A percentile compares a stretch with the other conserved stretches of the same genome.
phyloP scores from a whole-genome alignment of 2,888 invertebrate species.

The Autographa gamma region DNA sequence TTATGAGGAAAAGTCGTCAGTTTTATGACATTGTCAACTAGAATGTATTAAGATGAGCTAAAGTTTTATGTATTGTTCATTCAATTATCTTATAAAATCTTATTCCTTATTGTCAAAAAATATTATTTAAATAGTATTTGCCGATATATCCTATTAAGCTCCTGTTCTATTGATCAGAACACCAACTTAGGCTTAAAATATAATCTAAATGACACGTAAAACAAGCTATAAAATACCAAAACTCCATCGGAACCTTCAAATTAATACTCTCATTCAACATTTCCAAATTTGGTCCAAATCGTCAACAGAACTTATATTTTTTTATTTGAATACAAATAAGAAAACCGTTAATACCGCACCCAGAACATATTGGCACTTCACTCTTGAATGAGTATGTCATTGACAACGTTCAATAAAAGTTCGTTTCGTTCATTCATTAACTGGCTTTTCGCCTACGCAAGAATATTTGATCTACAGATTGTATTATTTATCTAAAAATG shows the following conservation, averaged over 20 bases:
- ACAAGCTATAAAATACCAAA: background rate
- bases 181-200: background rate
- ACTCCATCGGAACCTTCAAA: constrained; percentile 14
- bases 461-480: constrained; percentile 41
- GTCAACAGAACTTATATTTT: constrained; percentile 27
- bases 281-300: constrained; percentile 47
- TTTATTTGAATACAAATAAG: constrained; percentile 39
- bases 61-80: no score
- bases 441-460: constrained; percentile 59
- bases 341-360: constrained; percentile 48
- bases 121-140: no score
- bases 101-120: no score
- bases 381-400: constrained; percentile 54
- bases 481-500: constrained; percentile 13
- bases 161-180: background rate
- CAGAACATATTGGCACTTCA: constrained; percentile 48
- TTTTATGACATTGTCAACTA: no score
- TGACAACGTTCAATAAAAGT: constrained; percentile 54
- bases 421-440: constrained; percentile 54
- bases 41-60: no score
- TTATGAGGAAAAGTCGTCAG: no score
- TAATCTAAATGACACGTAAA: background rate
- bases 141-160: background rate
- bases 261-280: constrained; percentile 34
- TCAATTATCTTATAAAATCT: no score